These are phyloP conservation scores for Dasyurus viverrinus DNA, from an alignment of 2,113 vertebrate genomes.

Conservation along the genomic window DNA sequence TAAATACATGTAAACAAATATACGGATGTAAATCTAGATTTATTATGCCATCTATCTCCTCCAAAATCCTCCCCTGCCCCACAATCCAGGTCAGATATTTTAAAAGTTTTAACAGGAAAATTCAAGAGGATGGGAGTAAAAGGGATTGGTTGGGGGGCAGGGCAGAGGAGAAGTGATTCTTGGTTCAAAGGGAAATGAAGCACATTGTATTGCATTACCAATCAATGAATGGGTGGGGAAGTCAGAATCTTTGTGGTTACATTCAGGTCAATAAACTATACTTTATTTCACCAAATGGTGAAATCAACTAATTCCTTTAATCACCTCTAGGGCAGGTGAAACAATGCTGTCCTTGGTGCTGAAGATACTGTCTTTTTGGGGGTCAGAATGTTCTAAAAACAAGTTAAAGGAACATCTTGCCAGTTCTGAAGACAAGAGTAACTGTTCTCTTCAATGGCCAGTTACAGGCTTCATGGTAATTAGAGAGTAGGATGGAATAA, in stretches of 20 bases:
- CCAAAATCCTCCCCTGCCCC: not conserved
- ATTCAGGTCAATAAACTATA: slow-evolving; percentile 29
- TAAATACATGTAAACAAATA: slow-evolving; percentile 17
- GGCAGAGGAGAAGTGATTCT: not conserved
- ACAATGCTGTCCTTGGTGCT: slow-evolving; percentile 81
- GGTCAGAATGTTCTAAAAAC: not conserved
- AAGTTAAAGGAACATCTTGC: slow-evolving; percentile 22
- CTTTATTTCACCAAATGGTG: slow-evolving; percentile 53
- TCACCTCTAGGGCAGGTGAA: not conserved
- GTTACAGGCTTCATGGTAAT: not conserved
- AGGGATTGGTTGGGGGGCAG: not conserved
- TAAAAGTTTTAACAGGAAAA: not conserved
- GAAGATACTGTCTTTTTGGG: slow-evolving; percentile 42
- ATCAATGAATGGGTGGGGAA: slow-evolving; percentile 25
- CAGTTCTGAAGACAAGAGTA: not conserved
- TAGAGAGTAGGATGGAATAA: not conserved
- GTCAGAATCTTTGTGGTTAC: slow-evolving; percentile 21
- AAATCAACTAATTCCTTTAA: slow-evolving; percentile 35
- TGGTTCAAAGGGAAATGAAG: slow-evolving; percentile 37
- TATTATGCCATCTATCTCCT: not conserved
- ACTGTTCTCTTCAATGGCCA: not conserved
- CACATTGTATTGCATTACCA: slow-evolving; percentile 23
- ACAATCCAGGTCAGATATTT: not conserved
- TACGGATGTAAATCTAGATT: not conserved
- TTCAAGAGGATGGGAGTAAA: not conserved